A percentile compares a stretch with the other conserved stretches of the same genome.
phyloP scores from a whole-genome alignment of 37 sponge, comb jelly and placozoan species.

The Amphimedon queenslandica region DNA sequence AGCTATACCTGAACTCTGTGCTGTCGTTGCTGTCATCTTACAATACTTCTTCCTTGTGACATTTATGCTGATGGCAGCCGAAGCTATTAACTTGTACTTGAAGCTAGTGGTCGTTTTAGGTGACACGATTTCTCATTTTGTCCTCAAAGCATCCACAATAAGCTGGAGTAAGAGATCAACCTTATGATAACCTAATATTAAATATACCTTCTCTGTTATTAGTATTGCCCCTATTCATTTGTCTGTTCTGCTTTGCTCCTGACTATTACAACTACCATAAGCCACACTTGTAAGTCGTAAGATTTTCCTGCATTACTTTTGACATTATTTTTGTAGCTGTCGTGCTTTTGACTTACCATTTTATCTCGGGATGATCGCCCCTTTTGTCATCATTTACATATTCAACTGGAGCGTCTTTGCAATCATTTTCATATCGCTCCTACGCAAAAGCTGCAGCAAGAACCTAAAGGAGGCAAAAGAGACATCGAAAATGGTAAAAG shows the following conservation, averaged over 20 bases:
- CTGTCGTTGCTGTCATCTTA: slow-evolving; percentile 4
- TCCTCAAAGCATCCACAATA: not conserved
- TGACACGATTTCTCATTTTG: not conserved
- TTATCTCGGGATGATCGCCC: slow-evolving; percentile 8
- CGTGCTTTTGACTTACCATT: not conserved
- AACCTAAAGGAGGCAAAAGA: not conserved
- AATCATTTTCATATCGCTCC: slow-evolving; percentile 3
- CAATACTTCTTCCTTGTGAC: slow-evolving; percentile 38
- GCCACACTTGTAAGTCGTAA: slow-evolving; percentile 7
- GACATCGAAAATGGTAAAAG: not conserved
- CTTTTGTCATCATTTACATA: slow-evolving; percentile 10
- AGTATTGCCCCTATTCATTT: slow-evolving; percentile 22
- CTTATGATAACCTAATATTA: too few species aligned
- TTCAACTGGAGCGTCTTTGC: slow-evolving; percentile 19
- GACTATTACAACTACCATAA: slow-evolving; percentile 9
- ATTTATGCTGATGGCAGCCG: slow-evolving; percentile 26
- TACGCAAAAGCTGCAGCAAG: not conserved
- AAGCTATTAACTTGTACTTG: slow-evolving; percentile 23
- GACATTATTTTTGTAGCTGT: slow-evolving; percentile 22
- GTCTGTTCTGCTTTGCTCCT: slow-evolving; percentile 29
- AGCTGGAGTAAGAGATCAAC: not conserved
- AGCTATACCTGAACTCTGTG: not conserved
- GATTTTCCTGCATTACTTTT: too few species aligned
- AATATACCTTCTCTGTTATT: too few species aligned
- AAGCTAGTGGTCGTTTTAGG: slow-evolving; percentile 18